Conservation (phyloP, 2,113 vertebrate genomes). For the Cebidichthys violaceus region DNA sequence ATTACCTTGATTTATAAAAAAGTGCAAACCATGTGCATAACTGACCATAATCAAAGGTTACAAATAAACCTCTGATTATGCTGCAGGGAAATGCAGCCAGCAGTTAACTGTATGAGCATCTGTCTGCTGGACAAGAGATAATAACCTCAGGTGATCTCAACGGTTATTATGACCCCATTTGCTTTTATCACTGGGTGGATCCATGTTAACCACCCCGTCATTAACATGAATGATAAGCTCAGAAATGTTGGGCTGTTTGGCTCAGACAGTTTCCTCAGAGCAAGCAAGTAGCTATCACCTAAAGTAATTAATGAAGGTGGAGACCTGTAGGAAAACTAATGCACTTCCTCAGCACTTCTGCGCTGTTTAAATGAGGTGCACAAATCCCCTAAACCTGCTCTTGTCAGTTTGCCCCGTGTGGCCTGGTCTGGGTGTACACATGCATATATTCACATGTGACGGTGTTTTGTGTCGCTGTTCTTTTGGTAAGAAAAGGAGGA, state of each 20-base stretch:
- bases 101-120: slow-evolving; percentile 69
- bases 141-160: slow-evolving; percentile 59
- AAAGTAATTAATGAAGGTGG: slow-evolving; percentile 23
- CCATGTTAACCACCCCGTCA: slow-evolving; percentile 43
- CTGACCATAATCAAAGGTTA: slow-evolving; percentile 61
- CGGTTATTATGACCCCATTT: slow-evolving; percentile 65
- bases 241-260: slow-evolving; percentile 39
- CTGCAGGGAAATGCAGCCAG: slow-evolving; percentile 47
- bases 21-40: slow-evolving; percentile 41
- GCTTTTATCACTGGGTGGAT: slow-evolving; percentile 71
- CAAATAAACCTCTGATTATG: slow-evolving; percentile 66
- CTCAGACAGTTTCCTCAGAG: slow-evolving; percentile 18
- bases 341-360: not conserved
- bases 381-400: slow-evolving; percentile 30
- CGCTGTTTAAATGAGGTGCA: slow-evolving; percentile 5
- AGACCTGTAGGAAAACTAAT: not conserved
- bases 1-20: slow-evolving; percentile 29
- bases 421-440: not conserved
- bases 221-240: slow-evolving; percentile 52
- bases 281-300: slow-evolving; percentile 3
- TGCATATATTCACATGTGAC: not conserved
- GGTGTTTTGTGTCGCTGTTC: not conserved
- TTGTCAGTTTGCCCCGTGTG: slow-evolving; percentile 31
- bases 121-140: slow-evolving; percentile 71
- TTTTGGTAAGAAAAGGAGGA: not conserved